Base-by-base conservation (phyloP, 2,113 vertebrate genomes). In the Tachuris rubrigastra region DNA sequence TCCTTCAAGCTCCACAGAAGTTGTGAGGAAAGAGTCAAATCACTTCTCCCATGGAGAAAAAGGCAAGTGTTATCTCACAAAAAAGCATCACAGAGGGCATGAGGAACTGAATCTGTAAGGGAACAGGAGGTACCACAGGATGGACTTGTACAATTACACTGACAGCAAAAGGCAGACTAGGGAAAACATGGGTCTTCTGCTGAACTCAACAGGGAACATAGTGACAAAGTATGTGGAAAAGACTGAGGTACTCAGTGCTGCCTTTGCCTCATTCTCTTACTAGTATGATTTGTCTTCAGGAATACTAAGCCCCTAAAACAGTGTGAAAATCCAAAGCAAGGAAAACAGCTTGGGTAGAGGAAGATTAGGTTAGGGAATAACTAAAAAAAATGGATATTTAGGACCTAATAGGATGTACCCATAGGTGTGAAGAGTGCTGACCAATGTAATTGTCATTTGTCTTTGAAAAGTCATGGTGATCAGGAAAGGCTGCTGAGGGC, bases 171-270 rank as follows among this genome's bases (percentile, higher is more conserved):
- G 20, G 39, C 24, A 65, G 59, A 31, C 56, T 10, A 27, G 14
- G 27, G 31, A 66, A 76, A 77, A 49, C 16, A 20, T 6, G 16
- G 9, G 15, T 49, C 42, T 35, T 49, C 28, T 0, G 0, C 50
- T 42, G 52, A 66, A 42, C 13, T 69, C 30, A 42, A 0, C 19
- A 25, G 25, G 13, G 33, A 50, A 55, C 14, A 27, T n/a, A 12
- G 20, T n/a, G 35, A 12, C 31, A 76, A 76, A 71, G 41, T 17
- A 9, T 13, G 16, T 66, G 22, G 25, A 59, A 60, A 58, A 73
- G 23, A 37, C 20, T 66, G 27, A 59, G 28, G 8, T 44, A 46
- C 5, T 59, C 19, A 44, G 31, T 50, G 24, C 27, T 15, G 14
- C 23, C 10, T 76, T 81, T 76, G 25, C 19, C 22, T 75, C 18